Conservation (phyloP, 2,888 invertebrate genomes). For the Dynastes tityus region DNA sequence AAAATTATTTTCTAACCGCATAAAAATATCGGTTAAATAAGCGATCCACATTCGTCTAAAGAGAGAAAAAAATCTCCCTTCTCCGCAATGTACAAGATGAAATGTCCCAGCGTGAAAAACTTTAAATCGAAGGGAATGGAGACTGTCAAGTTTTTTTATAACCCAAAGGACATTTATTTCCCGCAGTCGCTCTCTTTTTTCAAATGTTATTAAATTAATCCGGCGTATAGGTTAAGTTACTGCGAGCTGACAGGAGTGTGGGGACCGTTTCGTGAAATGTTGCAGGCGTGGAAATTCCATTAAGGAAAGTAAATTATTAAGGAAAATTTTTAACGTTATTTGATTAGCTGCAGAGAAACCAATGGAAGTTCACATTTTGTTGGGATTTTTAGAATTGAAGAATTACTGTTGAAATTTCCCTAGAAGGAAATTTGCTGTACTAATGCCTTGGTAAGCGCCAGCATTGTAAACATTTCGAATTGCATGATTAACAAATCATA, state of each 20-base stretch:
- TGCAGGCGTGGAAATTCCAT: conserved; percentile 42
- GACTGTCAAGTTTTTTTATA: conserved; percentile 56
- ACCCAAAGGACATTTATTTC: conserved; percentile 46
- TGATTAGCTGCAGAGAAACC: conserved; percentile 15
- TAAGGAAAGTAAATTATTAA: conserved; percentile 44
- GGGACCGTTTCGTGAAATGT: conserved; percentile 36
- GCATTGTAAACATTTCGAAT: too few species aligned
- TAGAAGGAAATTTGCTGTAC: too few species aligned
- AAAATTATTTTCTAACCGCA: too few species aligned
- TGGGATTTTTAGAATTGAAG: neutral
- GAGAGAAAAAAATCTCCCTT: conserved; percentile 42
- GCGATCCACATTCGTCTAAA: neutral
- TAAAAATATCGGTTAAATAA: conserved; percentile 4
- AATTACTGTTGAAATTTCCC: too few species aligned
- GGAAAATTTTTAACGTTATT: conserved; percentile 39
- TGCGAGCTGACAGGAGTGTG: conserved; percentile 26
- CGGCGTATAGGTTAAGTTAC: conserved; percentile 20
- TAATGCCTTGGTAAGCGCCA: too few species aligned
- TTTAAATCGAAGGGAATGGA: conserved; percentile 54
- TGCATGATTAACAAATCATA: too few species aligned
- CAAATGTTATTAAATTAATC: conserved; percentile 49
- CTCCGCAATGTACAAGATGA: conserved; percentile 55
- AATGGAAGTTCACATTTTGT: neutral
- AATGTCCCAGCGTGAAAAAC: conserved; percentile 55
- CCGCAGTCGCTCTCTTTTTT: conserved; percentile 41